Base-by-base conservation (phyloP, 2,888 invertebrate genomes). In the Tholera decimalis region DNA sequence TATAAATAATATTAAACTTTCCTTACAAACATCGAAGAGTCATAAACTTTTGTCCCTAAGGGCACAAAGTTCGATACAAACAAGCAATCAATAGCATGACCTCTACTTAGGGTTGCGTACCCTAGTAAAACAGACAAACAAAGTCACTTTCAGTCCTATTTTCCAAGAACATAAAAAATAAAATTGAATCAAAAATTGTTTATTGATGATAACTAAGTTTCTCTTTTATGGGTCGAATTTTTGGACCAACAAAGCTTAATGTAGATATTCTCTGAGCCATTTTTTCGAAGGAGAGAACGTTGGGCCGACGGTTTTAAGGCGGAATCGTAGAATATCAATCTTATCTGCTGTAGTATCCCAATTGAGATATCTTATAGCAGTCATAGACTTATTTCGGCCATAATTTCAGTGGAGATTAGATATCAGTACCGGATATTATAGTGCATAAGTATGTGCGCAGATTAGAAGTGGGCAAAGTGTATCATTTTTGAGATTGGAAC, bases 61-160 rank as follows among this genome's bases (percentile, higher is more conserved):
- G 26, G 24, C 18, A 50, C 22, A 7, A 9, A 22, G 26, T 4
- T 8, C 9, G 54, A 54, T 37, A 70, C 61, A 70, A 76, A 77
- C 56, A 70, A 30, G 8, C 39, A 73, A 77, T 77, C 72, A 77
- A 73, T 73, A 57, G 39, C n/a, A 26, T 41, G 50, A 44, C 61
- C 56, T 71, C 53, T 54, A 20, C 20, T 8, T 55, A 60, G 60
- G 60, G 39, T 15, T 54, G 50, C 26, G 54, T 24, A 20, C 30
- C 18, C 3, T 66, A 35, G 15, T 22, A 24, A 44, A 18, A 6
- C n/a, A 24, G 35, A 30, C 24, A 46, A 50, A 18, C 22, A 28
- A 43, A 65, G 9, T 28, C 33, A 26, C 24, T 70, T 39, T 24
- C 13, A 2, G 43, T 9, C 24, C 11, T 11, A 67, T 39, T 46